Base-by-base conservation (phyloP, 2,797 vertebrate genomes). In the Cottoperca gobio region DNA sequence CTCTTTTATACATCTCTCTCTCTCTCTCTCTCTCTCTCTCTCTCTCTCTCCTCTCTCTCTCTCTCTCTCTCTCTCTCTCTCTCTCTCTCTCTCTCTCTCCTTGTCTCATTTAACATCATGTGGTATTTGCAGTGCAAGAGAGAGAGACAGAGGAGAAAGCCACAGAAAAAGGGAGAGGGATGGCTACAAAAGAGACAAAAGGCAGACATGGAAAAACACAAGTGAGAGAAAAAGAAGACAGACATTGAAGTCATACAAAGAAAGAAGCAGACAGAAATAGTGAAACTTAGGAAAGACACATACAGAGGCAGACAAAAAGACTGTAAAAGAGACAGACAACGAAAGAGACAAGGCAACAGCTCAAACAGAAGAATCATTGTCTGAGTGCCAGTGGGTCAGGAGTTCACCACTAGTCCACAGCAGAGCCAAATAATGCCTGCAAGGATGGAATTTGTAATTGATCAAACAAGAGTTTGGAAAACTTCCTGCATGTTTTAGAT, bases 351-450 rank as follows among this genome's bases (percentile, higher is more conserved):
- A n/a, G 46, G 64, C 54, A 61, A 24, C 19, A 2, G 62, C 54
- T 70, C 70, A 17, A 81, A 93, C 89, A 92, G 81, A 88, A 6
- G 83, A 79, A 5, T 66, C 83, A 76, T 87, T 92, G 91, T 93
- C 73, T 76, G 59, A 73, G 65, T 23, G 68, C 69, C 75, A 78
- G 37, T 21, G 39, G 90, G 90, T 93, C 86, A 92, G 60, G 71
- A 89, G 90, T 89, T 91, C 86, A 92, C 24, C 72, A 70, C 63
- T 49, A 40, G 49, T 66, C 39, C 50, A 72, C 78, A 53, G 17
- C 63, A 59, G 9, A 28, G 59, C 55, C 67, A 70, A 71, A 75
- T 66, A 65, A 60, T 55, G 52, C 42, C 3, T 59, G 28, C 55
- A 63, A 19, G 33, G 53, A 55, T 14, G 48, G 10, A 43, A 64